phyloP scores from a whole-genome alignment of 2,888 invertebrate species.

The Rhodophaea formosa region DNA sequence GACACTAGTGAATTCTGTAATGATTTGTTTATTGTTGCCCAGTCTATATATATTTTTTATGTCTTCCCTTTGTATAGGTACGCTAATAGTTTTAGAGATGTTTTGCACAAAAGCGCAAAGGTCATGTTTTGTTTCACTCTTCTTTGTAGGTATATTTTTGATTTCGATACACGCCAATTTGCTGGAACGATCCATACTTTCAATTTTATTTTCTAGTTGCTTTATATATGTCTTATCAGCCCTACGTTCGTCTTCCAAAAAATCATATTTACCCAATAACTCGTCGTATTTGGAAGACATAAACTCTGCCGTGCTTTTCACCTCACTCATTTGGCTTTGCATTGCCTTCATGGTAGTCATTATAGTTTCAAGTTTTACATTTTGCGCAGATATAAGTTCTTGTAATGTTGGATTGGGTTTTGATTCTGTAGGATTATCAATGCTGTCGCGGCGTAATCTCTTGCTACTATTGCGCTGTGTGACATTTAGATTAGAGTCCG shows the following conservation, averaged over 20 bases:
- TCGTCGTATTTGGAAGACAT: not conserved
- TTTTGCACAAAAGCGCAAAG: too few relatives aligned
- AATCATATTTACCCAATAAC: not conserved
- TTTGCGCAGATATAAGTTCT: too few relatives aligned
- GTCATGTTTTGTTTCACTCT: not conserved
- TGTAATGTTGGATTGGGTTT: too few relatives aligned
- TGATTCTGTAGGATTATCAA: too few relatives aligned
- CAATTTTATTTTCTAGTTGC: not conserved
- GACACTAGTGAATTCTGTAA: not conserved
- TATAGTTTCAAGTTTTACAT: too few relatives aligned
- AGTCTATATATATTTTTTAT: not conserved
- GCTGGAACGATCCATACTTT: not conserved
- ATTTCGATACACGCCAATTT: not conserved
- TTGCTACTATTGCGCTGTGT: too few relatives aligned
- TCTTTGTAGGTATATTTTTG: not conserved
- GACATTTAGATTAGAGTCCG: too few relatives aligned
- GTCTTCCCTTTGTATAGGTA: not conserved
- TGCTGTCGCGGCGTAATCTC: too few relatives aligned
- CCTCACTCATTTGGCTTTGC: too few relatives aligned
- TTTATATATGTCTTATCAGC: not conserved
- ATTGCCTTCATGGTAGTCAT: too few relatives aligned
- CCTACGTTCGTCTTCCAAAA: not conserved
- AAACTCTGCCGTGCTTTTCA: not conserved
- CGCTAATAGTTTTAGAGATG: not conserved
- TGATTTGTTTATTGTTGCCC: not conserved